phyloP scores from a whole-genome alignment of 2,888 invertebrate species.

The Aphrophora alni region DNA sequence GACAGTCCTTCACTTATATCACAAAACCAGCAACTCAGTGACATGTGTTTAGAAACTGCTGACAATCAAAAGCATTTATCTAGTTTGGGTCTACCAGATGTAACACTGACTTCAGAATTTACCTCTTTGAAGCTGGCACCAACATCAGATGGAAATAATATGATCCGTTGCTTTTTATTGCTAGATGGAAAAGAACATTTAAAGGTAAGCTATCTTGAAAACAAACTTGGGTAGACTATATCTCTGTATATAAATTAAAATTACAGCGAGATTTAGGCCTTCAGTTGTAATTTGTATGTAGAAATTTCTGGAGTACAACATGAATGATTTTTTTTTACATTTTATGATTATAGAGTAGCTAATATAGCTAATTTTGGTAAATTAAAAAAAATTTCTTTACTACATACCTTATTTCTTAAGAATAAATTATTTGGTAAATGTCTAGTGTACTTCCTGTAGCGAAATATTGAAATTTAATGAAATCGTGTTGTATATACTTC shows the following conservation, averaged over 20 bases:
- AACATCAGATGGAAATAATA: slow-evolving; percentile 56
- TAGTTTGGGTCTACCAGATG: slow-evolving; percentile 48
- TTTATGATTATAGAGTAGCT: no score
- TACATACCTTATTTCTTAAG: no score
- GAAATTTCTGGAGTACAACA: no score
- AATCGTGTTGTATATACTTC: no score
- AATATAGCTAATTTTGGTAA: no score
- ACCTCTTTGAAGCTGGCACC: slow-evolving; percentile 51
- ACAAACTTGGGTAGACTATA: background rate
- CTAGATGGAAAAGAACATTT: slow-evolving; percentile 68
- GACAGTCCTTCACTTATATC: slow-evolving; percentile 50
- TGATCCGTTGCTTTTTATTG: slow-evolving; percentile 64
- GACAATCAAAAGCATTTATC: slow-evolving; percentile 14
- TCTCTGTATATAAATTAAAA: background rate
- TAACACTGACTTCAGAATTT: slow-evolving; percentile 52
- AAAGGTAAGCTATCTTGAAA: slow-evolving; percentile 56
- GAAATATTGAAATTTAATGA: no score
- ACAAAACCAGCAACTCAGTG: slow-evolving; percentile 3
- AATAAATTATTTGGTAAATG: no score
- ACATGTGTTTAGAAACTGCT: slow-evolving; percentile 9
- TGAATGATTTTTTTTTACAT: no score
- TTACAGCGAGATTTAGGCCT: no score
- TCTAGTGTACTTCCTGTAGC: no score
- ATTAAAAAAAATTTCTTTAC: no score
- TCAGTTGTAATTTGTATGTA: no score